Conservation (phyloP, 1,140 invertebrate species). For the Daktulosphaira vitifoliae region DNA sequence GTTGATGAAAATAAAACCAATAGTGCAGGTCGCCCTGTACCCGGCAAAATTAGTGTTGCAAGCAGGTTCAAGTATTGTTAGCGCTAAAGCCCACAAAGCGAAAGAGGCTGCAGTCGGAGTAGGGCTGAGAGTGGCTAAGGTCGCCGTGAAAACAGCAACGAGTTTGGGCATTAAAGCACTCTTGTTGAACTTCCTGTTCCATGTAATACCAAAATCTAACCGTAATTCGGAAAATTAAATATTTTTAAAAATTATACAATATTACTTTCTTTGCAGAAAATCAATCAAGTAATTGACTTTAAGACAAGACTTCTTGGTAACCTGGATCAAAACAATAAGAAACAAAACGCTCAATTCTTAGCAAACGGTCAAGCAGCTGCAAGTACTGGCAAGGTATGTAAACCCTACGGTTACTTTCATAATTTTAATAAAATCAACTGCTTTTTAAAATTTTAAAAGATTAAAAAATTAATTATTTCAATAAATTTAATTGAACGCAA, state of each 20-base stretch:
- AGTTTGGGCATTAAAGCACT: conserved; percentile 23
- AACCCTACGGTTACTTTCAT: too few species aligned
- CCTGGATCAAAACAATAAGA: conserved; percentile 34
- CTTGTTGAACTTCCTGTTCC: conserved; percentile 28
- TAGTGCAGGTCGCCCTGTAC: not conserved
- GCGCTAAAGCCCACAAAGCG: conserved; percentile 17
- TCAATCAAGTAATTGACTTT: conserved; percentile 39
- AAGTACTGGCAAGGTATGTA: too few species aligned
- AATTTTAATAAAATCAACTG: too few species aligned
- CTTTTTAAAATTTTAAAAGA: too few species aligned
- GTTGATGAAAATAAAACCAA: conserved; percentile 6
- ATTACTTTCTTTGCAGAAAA: conserved; percentile 37
- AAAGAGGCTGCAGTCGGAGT: not conserved
- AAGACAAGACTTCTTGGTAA: conserved; percentile 37
- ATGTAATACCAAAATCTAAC: not conserved
- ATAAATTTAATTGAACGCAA: too few species aligned
- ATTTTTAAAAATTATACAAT: too few species aligned
- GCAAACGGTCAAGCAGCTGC: not conserved
- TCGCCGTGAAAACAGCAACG: conserved; percentile 22
- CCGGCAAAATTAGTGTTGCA: conserved; percentile 6
- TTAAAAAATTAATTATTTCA: too few species aligned
- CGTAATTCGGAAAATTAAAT: not conserved
- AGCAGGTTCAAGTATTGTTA: conserved; percentile 2
- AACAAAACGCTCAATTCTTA: conserved; percentile 35
- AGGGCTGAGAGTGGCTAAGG: conserved; percentile 13